Evolutionary conservation across 2,888 invertebrate species (phyloP).

Genomic region (Eristalis pertinax): DNA sequence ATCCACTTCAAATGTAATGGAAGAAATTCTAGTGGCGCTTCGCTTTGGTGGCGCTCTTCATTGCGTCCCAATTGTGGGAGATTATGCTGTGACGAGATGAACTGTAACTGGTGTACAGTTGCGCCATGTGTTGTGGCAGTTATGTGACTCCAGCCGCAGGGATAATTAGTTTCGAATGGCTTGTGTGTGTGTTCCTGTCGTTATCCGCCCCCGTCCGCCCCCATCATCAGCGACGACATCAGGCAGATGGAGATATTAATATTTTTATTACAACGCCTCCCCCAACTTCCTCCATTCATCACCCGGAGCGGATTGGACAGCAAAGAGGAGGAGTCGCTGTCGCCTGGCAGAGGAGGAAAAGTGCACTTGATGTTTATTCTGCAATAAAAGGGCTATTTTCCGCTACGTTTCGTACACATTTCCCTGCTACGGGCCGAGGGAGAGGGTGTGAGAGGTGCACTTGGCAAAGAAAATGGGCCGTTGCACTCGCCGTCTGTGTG

Average conservation of each 20-base stretch:
- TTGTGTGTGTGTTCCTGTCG: conserved; percentile 48
- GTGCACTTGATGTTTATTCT: conserved; percentile 44
- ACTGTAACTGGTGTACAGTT: conserved; percentile 8
- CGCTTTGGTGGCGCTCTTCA: neutral
- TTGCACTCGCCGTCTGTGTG: neutral
- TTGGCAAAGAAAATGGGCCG: neutral
- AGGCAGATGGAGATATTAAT: conserved; percentile 61
- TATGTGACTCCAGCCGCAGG: conserved; percentile 35
- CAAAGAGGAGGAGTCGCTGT: conserved; percentile 47
- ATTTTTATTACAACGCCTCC: conserved; percentile 51
- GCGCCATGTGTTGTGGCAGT: conserved; percentile 44
- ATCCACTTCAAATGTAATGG: conserved; percentile 8
- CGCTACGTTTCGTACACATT: conserved; percentile 34
- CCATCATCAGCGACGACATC: conserved; percentile 16
- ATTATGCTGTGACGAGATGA: conserved; percentile 23
- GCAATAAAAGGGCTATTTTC: conserved; percentile 53
- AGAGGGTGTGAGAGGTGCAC: neutral
- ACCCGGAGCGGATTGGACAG: conserved; percentile 10
- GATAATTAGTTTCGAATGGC: conserved; percentile 68
- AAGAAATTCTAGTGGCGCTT: conserved; percentile 35
- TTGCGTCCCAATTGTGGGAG: conserved; percentile 3
- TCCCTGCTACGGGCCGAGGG: conserved; percentile 34
- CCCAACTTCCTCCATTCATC: neutral
- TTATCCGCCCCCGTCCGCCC: neutral
- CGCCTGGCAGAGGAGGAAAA: neutral